Evolutionary conservation across 2,797 vertebrate species (phyloP).

Genomic region (Propithecus deckenii): DNA sequence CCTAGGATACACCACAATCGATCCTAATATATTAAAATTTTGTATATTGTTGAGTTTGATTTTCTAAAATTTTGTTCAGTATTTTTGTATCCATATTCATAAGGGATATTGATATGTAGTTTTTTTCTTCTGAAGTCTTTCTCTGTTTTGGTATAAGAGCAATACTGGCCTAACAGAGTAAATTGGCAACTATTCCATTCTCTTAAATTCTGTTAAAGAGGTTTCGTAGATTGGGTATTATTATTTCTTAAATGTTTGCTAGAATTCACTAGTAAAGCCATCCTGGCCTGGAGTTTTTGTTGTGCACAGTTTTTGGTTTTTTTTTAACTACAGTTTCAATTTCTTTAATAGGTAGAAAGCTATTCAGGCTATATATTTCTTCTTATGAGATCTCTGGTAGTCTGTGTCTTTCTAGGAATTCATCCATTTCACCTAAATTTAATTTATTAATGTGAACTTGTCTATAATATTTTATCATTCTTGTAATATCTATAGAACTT

Average conservation of each 20-base stretch:
- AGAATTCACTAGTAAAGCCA: background rate
- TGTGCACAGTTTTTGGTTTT: background rate
- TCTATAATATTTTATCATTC: background rate
- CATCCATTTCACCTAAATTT: background rate
- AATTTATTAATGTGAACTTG: background rate
- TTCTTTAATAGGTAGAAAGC: background rate
- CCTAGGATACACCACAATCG: background rate
- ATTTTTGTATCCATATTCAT: background rate
- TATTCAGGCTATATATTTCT: background rate
- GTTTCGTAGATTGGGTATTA: background rate
- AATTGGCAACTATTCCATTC: background rate
- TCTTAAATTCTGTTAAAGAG: background rate
- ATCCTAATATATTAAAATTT: background rate
- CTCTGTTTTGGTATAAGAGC: background rate
- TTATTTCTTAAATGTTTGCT: background rate
- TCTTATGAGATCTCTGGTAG: background rate
- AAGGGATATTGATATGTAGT: background rate
- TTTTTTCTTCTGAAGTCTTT: background rate
- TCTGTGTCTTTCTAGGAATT: background rate
- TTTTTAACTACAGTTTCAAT: background rate
- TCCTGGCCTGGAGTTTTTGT: background rate
- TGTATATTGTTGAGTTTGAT: background rate
- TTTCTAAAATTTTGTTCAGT: background rate
- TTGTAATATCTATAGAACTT: background rate
- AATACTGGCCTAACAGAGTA: background rate